Evolutionary conservation across 2,888 invertebrate species (phyloP).

Genomic region (Dione juno): DNA sequence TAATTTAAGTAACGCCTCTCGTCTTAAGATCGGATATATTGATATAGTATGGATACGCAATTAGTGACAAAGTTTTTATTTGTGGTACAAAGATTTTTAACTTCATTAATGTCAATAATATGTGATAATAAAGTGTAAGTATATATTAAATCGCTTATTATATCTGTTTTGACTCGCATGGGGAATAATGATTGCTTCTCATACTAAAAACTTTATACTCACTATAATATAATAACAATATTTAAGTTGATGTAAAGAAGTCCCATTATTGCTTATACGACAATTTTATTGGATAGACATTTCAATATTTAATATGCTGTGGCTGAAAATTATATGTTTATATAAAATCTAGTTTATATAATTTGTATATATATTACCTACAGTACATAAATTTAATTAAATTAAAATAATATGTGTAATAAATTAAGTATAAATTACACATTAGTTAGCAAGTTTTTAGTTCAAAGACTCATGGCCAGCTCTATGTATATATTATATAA

Average conservation of each 20-base stretch:
- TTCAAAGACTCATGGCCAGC: too few relatives aligned
- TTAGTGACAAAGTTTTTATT: constrained; percentile 70
- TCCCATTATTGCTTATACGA: neutral
- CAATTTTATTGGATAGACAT: too few relatives aligned
- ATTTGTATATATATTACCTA: too few relatives aligned
- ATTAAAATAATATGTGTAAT: too few relatives aligned
- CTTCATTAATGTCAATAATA: constrained; percentile 51
- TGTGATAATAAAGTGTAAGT: neutral
- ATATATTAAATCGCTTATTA: neutral
- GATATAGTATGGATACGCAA: constrained; percentile 78
- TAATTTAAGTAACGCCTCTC: constrained; percentile 53
- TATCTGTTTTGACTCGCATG: neutral
- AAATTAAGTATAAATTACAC: too few relatives aligned
- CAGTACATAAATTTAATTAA: too few relatives aligned
- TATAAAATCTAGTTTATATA: too few relatives aligned
- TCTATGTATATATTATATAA: too few relatives aligned
- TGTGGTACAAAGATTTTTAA: constrained; percentile 30
- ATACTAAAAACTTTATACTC: neutral
- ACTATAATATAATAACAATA: neutral
- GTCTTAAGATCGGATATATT: constrained; percentile 75
- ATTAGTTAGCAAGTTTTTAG: too few relatives aligned
- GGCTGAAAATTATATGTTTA: too few relatives aligned
- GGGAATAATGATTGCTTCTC: neutral
- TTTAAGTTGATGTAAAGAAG: neutral
- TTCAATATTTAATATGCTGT: too few relatives aligned